phyloP scores from a whole-genome alignment of 1,140 invertebrate genomes.

The silkworm (Bombyx mori) region ASM3026992v2 NC_085129.1:11005001-11005500 shows the following conservation, averaged over 20 bases:
- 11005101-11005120: neutral
- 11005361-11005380: neutral
- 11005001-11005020: conserved; percentile 66
- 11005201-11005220: too few species aligned
- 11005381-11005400: conserved; percentile 11
- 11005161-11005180: too few species aligned
- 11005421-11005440: conserved; percentile 2
- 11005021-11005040: conserved; percentile 44
- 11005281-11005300: conserved; percentile 17
- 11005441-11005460: conserved; percentile 13
- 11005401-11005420: conserved; percentile 8
- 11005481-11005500: conserved; percentile 21
- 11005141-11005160: too few species aligned
- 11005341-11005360: conserved; percentile 7
- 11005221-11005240: neutral
- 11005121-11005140: neutral
- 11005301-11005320: conserved; percentile 17
- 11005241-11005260: neutral
- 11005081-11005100: neutral
- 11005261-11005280: conserved; percentile 14
- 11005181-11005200: too few species aligned
- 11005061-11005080: neutral
- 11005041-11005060: too few species aligned
- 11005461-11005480: conserved; percentile 21
- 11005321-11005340: conserved; percentile 13